Evolutionary conservation across 2,888 invertebrate genomes (phyloP).

Genomic region (Bellardia bayeri): DNA sequence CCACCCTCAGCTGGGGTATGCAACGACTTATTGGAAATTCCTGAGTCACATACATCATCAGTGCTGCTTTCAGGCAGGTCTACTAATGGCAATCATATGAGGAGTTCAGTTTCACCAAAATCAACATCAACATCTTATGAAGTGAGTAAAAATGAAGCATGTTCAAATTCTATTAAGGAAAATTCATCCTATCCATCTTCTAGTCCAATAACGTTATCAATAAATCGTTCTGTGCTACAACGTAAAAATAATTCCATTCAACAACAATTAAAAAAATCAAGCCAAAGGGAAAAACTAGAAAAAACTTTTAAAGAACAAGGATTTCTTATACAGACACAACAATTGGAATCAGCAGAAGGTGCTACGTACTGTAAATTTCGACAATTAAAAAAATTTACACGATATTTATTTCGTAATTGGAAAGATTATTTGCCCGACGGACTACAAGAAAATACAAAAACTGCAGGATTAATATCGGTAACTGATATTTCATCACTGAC

Average conservation of each 20-base stretch:
- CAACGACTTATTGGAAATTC: slow-evolving; percentile 82
- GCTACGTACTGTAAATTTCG: slow-evolving; percentile 97
- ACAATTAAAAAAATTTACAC: slow-evolving; percentile 94
- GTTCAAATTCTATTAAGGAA: slow-evolving; percentile 45
- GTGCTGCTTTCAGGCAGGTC: slow-evolving; percentile 76
- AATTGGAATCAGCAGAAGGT: slow-evolving; percentile 95
- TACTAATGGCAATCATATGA: slow-evolving; percentile 56
- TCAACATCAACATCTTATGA: slow-evolving; percentile 25
- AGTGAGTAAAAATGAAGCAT: slow-evolving; percentile 51
- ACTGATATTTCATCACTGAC: not conserved
- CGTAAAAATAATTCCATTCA: slow-evolving; percentile 14
- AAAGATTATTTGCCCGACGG: slow-evolving; percentile 94
- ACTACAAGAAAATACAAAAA: slow-evolving; percentile 78
- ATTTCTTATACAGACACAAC: slow-evolving; percentile 96
- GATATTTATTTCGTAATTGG: slow-evolving; percentile 96
- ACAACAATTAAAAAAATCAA: slow-evolving; percentile 89
- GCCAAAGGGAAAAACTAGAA: slow-evolving; percentile 94
- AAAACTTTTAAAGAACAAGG: slow-evolving; percentile 97
- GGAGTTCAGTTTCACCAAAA: slow-evolving; percentile 30
- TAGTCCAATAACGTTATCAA: slow-evolving; percentile 60
- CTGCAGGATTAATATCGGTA: slow-evolving; percentile 72
- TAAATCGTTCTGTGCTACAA: slow-evolving; percentile 18
- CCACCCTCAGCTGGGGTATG: slow-evolving; percentile 82
- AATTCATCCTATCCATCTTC: slow-evolving; percentile 41
- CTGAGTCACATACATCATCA: slow-evolving; percentile 80